Base-by-base conservation (phyloP, 2,888 invertebrate species). In the Lasioglossum calceatum region DNA sequence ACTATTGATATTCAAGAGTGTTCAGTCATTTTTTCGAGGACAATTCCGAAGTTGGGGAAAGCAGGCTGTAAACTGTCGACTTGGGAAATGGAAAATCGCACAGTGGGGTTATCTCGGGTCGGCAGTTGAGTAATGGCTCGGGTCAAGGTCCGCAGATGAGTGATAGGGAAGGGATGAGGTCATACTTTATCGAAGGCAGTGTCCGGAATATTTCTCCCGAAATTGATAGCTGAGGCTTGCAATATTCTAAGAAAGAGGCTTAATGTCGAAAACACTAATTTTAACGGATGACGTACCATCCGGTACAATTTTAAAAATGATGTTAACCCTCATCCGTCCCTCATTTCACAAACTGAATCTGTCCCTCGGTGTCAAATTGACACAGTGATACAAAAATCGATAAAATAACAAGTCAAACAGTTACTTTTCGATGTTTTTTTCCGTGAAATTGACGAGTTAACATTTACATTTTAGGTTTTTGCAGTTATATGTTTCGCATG, bases 11-110 rank as follows among this genome's bases (percentile, higher is more conserved):
- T 8, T 0, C 8, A 5, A 61, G 27, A 27, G 5, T 27, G 14
- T 64, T 32, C n/a, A 27, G 61, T 27, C 27, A 14, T 16, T 32
- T 64, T 27, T 32, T 64, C 61, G 27, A 64, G 27, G 61, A 64
- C 14, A 4, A 64, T 64, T 27, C 61, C 14, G 2, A 64, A 32
- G 61, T 64, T 16, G 12, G 27, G 61, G 5, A 64, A 64, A 64
- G 27, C 27, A 27, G 16, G 27, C 14, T 61, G 61, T 5, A 27
- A 27, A 27, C 61, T 61, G 27, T 61, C 27, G 27, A 61, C 14
- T 61, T 27, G 61, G 27, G 61, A 61, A 61, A 61, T 61, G 61
- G 61, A 14, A 61, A 61, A 75, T 58, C 71, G 42, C 27, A n/a
- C 58, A 75, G n/a, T n/a, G n/a, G n/a, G 61, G 61, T 27, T 64